A percentile compares a stretch with the other conserved stretches of the same genome.
These are phyloP conservation scores for Falco punctatus DNA, from an alignment of 2,113 vertebrate species.

Conservation along the genomic window DNA sequence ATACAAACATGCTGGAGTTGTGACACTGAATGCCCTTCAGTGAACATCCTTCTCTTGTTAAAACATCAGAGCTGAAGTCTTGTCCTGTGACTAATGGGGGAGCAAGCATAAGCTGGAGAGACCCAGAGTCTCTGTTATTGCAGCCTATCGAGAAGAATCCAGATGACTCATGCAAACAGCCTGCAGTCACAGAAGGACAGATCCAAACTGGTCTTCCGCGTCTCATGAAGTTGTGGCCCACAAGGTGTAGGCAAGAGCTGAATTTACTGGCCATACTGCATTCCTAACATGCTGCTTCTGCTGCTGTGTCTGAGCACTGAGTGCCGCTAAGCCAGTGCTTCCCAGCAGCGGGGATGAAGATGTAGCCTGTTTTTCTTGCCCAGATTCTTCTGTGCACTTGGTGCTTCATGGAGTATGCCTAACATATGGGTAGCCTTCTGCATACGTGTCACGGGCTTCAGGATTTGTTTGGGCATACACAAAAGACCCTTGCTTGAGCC, in stretches of 20 bases:
- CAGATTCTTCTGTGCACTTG: not conserved
- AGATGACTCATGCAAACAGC: constrained; percentile 19
- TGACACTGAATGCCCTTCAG: not conserved
- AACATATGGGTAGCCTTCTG: not conserved
- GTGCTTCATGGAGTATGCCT: not conserved
- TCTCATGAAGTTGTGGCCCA: not conserved
- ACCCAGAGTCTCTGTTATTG: not conserved
- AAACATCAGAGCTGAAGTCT: not conserved
- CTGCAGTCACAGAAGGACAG: constrained; percentile 2
- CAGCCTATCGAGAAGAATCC: not conserved
- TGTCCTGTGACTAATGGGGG: not conserved
- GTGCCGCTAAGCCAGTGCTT: not conserved
- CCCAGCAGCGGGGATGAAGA: accelerated
- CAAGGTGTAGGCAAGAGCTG: not conserved
- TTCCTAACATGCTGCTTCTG: constrained; percentile 35
- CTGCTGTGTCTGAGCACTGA: not conserved
- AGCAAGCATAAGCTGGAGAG: not conserved
- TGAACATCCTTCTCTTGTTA: not conserved
- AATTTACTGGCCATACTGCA: not conserved
- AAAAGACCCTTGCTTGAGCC: not conserved
- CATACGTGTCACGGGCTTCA: not conserved
- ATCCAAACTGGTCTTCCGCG: not conserved
- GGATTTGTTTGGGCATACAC: not conserved
- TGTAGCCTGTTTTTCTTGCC: not conserved
- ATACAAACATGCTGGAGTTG: not conserved